Conservation (phyloP, 2,113 vertebrate genomes). For the Pavo muticus region DNA sequence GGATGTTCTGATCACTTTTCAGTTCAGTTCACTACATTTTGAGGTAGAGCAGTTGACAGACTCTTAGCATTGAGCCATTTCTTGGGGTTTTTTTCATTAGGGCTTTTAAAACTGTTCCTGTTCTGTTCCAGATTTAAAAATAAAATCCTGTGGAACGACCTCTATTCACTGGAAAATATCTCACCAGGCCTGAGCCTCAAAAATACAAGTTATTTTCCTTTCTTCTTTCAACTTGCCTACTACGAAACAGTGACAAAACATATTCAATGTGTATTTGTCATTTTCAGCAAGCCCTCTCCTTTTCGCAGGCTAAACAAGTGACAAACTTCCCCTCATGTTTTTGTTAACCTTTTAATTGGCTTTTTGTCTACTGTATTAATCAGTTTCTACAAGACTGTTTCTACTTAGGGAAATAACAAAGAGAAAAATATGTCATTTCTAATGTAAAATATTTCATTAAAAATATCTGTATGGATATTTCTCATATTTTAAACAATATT, state of each 20-base stretch:
- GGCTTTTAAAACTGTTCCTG: not conserved
- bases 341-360: not conserved
- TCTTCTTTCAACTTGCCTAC: not conserved
- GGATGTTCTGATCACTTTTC: constrained; percentile 40
- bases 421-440: not conserved
- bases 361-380: not conserved
- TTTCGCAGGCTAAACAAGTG: not conserved
- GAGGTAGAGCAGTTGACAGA: not conserved
- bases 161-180: not conserved
- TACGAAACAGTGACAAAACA: not conserved
- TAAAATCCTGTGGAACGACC: not conserved
- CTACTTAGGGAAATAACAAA: not conserved
- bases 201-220: not conserved
- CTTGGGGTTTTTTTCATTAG: not conserved
- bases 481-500: not conserved
- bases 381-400: not conserved
- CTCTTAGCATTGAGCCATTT: not conserved
- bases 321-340: not conserved
- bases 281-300: not conserved
- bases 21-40: not conserved
- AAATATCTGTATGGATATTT: not conserved
- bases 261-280: not conserved
- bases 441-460: not conserved
- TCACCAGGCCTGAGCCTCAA: not conserved
- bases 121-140: not conserved